These are phyloP conservation scores for Diarsia mendica DNA, from an alignment of 2,888 invertebrate genomes.

Conservation along the genomic window DNA sequence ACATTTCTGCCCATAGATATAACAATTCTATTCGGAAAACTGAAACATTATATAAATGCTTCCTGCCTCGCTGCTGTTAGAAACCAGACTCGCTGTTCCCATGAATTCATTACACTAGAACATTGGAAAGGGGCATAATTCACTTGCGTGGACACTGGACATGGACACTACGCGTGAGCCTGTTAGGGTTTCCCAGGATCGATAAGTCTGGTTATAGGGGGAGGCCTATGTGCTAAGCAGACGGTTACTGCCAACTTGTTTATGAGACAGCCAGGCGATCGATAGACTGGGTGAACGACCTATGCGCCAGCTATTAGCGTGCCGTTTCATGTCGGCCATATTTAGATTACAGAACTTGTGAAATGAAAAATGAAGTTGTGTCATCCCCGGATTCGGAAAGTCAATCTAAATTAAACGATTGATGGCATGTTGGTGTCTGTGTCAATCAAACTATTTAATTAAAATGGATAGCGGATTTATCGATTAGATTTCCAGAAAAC, in stretches of 20 bases:
- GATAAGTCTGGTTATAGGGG: slow-evolving; percentile 32
- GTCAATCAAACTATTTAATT: slow-evolving; percentile 18
- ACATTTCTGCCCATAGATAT: neutral
- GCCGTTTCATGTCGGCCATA: slow-evolving; percentile 29
- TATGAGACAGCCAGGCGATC: slow-evolving; percentile 41
- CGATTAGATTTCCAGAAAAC: slow-evolving; percentile 5
- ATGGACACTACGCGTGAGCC: neutral
- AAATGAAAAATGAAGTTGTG: neutral
- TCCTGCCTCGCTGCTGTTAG: slow-evolving; percentile 34
- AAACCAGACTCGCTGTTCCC: slow-evolving; percentile 33
- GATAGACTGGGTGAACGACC: slow-evolving; percentile 54
- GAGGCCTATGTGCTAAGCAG: slow-evolving; percentile 26
- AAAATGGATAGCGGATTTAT: neutral
- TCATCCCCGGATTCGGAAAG: neutral
- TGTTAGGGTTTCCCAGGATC: slow-evolving; percentile 45
- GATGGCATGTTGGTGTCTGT: neutral
- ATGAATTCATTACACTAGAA: slow-evolving; percentile 22
- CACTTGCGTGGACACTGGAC: neutral
- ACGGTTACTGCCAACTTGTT: slow-evolving; percentile 30
- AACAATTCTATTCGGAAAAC: slow-evolving; percentile 37
- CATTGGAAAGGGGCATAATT: slow-evolving; percentile 25
- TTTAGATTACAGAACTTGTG: slow-evolving; percentile 15
- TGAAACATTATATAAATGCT: slow-evolving; percentile 21
- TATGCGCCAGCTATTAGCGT: slow-evolving; percentile 36
- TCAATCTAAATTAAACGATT: slow-evolving; percentile 1